Conservation (phyloP, 2,888 invertebrate species). For the Sphecodes monilicornis region DNA sequence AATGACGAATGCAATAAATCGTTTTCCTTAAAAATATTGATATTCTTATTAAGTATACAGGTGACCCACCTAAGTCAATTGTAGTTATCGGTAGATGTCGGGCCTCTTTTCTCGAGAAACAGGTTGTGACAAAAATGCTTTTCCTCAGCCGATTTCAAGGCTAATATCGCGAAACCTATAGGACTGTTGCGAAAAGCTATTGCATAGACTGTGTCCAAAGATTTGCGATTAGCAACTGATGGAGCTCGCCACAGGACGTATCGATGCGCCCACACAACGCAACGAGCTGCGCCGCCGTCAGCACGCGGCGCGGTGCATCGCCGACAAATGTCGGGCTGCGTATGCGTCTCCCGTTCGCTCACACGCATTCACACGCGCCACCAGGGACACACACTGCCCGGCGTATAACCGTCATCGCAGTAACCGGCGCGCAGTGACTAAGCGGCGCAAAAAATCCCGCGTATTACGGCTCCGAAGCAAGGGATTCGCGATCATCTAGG, state of each 20-base stretch:
- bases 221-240: conserved; percentile 34
- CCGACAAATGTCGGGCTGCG: conserved; percentile 32
- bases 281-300: not conserved
- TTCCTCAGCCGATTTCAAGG: not conserved
- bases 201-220: not conserved
- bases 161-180: not conserved
- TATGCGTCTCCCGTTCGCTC: conserved; percentile 11
- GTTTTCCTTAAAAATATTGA: no score
- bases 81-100: no score
- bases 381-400: conserved; percentile 10
- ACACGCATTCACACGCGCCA: conserved; percentile 7
- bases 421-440: conserved; percentile 70
- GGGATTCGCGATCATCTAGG: conserved; percentile 55
- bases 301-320: conserved; percentile 39
- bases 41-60: no score
- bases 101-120: not conserved
- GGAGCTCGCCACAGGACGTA: conserved; percentile 56
- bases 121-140: not conserved
- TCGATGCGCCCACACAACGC: conserved; percentile 39
- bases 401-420: conserved; percentile 56
- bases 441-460: conserved; percentile 71
- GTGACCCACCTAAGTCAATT: no score
- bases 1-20: no score
- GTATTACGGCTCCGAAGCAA: conserved; percentile 54
- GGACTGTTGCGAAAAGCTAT: not conserved